Conservation (phyloP, 2,888 invertebrate species). For the Lasioglossum marginatum region DNA sequence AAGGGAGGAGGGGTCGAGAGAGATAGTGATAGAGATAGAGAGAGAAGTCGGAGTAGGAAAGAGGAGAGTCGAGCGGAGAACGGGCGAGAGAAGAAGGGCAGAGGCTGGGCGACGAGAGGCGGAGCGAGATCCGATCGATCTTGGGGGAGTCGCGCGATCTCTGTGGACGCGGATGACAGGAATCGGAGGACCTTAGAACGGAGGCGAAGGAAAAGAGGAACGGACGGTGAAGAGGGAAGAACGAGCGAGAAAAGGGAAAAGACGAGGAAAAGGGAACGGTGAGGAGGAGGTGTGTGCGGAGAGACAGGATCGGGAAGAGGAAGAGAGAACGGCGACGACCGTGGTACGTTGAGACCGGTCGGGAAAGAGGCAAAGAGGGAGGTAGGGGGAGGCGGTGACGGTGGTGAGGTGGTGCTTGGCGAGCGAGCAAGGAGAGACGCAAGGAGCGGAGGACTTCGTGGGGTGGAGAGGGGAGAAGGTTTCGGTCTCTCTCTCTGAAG, state of each 20-base stretch:
- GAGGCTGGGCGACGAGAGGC: conserved; percentile 74
- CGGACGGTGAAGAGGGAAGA: conserved; percentile 17
- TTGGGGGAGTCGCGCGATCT: conserved; percentile 73
- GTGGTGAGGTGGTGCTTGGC: conserved; percentile 52
- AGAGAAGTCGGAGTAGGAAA: conserved; percentile 13
- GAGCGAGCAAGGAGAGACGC: conserved; percentile 24
- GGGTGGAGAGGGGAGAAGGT: conserved; percentile 66
- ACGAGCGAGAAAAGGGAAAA: conserved; percentile 51
- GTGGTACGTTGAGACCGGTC: conserved; percentile 37
- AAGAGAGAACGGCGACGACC: conserved; percentile 55
- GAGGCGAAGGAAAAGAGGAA: conserved; percentile 19
- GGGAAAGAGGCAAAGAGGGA: background rate
- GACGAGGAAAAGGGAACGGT: conserved; percentile 24
- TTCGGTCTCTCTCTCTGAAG: conserved; percentile 72
- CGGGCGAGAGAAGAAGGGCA: conserved; percentile 46
- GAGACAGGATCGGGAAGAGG: conserved; percentile 27
- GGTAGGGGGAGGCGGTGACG: conserved; percentile 50
- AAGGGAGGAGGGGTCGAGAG: background rate
- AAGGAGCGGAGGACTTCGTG: conserved; percentile 34
- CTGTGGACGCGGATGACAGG: conserved; percentile 59
- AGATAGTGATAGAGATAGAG: background rate
- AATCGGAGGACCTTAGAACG: conserved; percentile 65
- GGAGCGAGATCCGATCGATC: conserved; percentile 79
- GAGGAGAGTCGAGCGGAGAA: conserved; percentile 32
- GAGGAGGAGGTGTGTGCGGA: conserved; percentile 50